Base-by-base conservation (phyloP, 2,113 vertebrate species). In the Tiliqua scincoides region DNA sequence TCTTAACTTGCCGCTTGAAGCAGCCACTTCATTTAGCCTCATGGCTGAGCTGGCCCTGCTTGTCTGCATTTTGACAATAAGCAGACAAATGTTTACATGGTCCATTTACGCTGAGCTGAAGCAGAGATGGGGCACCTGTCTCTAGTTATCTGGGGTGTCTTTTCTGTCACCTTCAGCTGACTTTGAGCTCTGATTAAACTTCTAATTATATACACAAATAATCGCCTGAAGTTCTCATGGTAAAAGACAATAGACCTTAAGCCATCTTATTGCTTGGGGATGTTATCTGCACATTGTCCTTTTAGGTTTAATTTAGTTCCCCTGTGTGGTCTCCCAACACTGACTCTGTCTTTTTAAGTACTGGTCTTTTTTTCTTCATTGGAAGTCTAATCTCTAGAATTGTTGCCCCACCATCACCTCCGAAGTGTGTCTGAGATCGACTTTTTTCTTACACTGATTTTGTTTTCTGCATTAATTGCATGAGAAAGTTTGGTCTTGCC, bases 401-500 rank as follows among this genome's bases (percentile, higher is more conserved):
- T 82, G 88, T 92, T 92, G 84, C 93, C 90, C 87, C 93, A 94
- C 88, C 92, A 87, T 87, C 87, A 92, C 86, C 85, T 95, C 85
- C 87, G 52, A 86, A 87, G 91, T 92, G 78, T 85, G 88, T 79
- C 84, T 91, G 83, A 90, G 88, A 81, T 85, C 85, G 83, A 92
- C 67, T 86, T 83, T 72, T 57, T 84, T 48, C 40, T 40, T 2
- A 30, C 18, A 43, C 75, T 93, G 93, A 95, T 95, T 94, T 94
- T 79, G 15, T 94, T 96, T 94, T 92, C 84, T 93, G 72, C 85
- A 91, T 43, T 65, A 90, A 71, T 89, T 91, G 89, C 86, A 89
- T 90, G 72, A 91, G 91, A 94, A 95, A 95, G 92, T 80, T 74
- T 82, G 93, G 84, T 93, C 0, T n/a, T 94, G 92, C 94, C 92